Conservation (phyloP, 2,888 invertebrate species). For the Lycaena phlaeas region DNA sequence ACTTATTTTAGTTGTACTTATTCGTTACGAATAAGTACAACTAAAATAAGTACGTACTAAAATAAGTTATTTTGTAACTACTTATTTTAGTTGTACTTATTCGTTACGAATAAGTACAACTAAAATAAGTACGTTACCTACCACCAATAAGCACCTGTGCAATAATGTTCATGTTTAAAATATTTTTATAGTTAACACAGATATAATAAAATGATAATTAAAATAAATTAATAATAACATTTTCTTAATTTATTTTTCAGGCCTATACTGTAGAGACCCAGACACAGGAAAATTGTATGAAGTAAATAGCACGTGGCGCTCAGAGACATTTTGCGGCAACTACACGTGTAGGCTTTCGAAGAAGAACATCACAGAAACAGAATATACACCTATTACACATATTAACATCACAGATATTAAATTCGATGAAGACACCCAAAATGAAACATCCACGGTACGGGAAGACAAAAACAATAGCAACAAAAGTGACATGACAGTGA, state of each 20-base stretch:
- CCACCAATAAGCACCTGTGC: too few relatives aligned
- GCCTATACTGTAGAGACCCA: conserved; percentile 55
- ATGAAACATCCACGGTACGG: not conserved
- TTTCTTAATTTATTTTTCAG: conserved; percentile 49
- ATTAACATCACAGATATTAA: conserved; percentile 29
- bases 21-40: too few relatives aligned
- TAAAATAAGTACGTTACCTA: too few relatives aligned
- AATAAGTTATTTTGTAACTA: too few relatives aligned
- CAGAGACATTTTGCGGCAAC: conserved; percentile 55
- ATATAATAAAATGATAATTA: too few relatives aligned
- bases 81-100: too few relatives aligned
- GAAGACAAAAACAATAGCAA: not conserved
- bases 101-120: too few relatives aligned
- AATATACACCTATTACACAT: conserved; percentile 28
- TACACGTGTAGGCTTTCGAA: conserved; percentile 52
- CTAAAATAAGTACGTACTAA: too few relatives aligned
- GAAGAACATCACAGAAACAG: conserved; percentile 26
- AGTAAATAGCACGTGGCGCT: conserved; percentile 52
- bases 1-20: too few relatives aligned
- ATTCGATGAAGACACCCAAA: conserved; percentile 4
- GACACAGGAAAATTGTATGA: conserved; percentile 49
- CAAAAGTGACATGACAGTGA: conserved; percentile 16
- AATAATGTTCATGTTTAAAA: too few relatives aligned
- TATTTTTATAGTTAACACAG: too few relatives aligned
- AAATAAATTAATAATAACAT: too few relatives aligned